Evolutionary conservation across 2,797 vertebrate species (phyloP), one percentile per base, ranked within the genome.

Genomic region (Leuciscus waleckii): DNA sequence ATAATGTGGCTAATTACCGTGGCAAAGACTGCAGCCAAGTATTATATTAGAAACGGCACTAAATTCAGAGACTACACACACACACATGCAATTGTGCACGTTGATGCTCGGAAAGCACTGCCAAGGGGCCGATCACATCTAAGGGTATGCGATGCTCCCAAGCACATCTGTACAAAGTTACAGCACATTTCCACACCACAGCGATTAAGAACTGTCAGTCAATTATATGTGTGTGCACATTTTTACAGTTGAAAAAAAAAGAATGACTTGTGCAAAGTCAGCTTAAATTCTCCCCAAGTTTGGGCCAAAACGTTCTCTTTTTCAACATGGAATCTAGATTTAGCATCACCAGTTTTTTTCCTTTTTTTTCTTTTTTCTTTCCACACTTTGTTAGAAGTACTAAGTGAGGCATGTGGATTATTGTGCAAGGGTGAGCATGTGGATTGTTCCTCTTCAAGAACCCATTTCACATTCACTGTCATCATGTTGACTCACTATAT

Each of bases 321-420:
- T 81, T 78, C 46, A 54, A 88, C 32, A 82, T 69, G 79, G 68
- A 88, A 88, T 79, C 79, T 68, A 77, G 74, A 88, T 88, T 82
- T 73, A 65, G 46, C 51, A 71, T 65, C 61, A 74, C 46, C 23
- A 69, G 23, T 9, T 29, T n/a, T 63, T 32, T 29, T 29, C 29
- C 29, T 29, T 29, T 29, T 35, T 6, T 14, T 6, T 14, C 5
- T 6, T 14, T 16, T 16, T 7, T 29, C 1, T 14, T 11, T 43
- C 14, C 49, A 19, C 32, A 26, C 17, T 69, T 81, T 69, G 21
- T 37, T 67, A 4, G 51, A 46, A 23, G 26, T 61, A 26, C 74
- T 43, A 63, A 46, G 29, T 49, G 14, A 58, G 39, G 78, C 17
- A 1, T 78, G n/a, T 69, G 39, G 65, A 49, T 19, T 79, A 21